Evolutionary conservation across 1,140 invertebrate species (phyloP), one percentile per base, ranked within the genome.

Genomic region (Micrasema minimum): DNA sequence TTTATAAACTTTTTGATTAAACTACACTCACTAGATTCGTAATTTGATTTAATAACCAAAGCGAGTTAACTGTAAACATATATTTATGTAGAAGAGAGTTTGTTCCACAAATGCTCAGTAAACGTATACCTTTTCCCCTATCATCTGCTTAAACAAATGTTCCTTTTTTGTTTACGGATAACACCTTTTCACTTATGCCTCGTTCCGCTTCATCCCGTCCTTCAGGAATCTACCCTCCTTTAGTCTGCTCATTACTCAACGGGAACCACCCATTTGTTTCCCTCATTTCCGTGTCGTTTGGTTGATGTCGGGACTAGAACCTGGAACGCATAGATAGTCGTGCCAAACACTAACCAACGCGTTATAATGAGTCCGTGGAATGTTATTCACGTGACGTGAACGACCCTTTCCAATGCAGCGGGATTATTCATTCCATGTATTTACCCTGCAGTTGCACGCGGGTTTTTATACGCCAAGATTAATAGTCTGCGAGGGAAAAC

Each of bases 261-360:
- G 66, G 53, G 65, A 71, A 74, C 68, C 72, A 61, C 72, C 64
- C 72, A 74, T 71, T 70, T 74, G 72, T 74, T 71, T 67, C 55
- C 53, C 72, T 74, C 67, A 67, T 70, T 71, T 74, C 72, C 68
- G 55, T 71, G 72, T 74, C 59, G 72, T 74, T 74, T 61, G 46
- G 69, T 35, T 69, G 51, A 61, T 62, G 57, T 57, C 35, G 46
- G 46, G 26, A 31, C 3, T 31, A 31, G 7, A 31, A 31, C 26
- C 26, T 31, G 7, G 26, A 2, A 4, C 26, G 26, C 3, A 31
- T 31, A 31, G 3, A 4, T 4, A 7, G 26, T 31, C 26, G 26
- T 31, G 26, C 2, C 26, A 31, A 31, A n/a, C 46, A 46, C 14
- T 53, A 31, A 38, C 46, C 70, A 14, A 43, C 48, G 57, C 43